Percentiles rank a stretch among this genome's conserved stretches.
phyloP scores from a whole-genome alignment of 2,113 vertebrate species.

The Ophiodon elongatus region DNA sequence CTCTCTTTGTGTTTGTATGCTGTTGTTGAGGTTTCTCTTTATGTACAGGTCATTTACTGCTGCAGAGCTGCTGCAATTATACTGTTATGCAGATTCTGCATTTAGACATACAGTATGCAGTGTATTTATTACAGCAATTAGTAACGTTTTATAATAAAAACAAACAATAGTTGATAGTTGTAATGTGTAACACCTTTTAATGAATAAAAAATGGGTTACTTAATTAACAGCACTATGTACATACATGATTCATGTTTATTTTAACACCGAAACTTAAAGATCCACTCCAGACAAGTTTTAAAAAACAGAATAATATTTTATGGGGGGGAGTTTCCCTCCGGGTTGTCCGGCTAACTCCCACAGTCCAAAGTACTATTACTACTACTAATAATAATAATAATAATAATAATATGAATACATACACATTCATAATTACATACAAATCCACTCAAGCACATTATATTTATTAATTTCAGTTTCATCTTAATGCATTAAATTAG shows the following conservation, averaged over 20 bases:
- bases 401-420: not conserved
- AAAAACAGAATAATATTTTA: not conserved
- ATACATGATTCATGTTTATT: not conserved
- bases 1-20: constrained; percentile 1
- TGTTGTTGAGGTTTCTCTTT: constrained; percentile 8
- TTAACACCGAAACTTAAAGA: not conserved
- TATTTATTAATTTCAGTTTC: not conserved
- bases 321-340: too few relatives aligned
- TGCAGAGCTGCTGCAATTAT: not conserved
- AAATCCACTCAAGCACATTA: not conserved
- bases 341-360: too few relatives aligned
- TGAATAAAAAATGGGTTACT: not conserved
- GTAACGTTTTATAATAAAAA: not conserved
- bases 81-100: not conserved
- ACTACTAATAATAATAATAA: not conserved
- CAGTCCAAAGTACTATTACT: too few relatives aligned
- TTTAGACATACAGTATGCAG: not conserved
- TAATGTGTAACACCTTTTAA: not conserved
- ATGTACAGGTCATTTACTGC: constrained; percentile 14
- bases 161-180: not conserved
- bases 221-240: not conserved
- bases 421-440: not conserved
- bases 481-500: not conserved
- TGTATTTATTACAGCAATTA: not conserved
- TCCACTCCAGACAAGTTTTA: not conserved